Conservation (phyloP, 2,797 vertebrate genomes). For the Gephyroberyx darwinii region DNA sequence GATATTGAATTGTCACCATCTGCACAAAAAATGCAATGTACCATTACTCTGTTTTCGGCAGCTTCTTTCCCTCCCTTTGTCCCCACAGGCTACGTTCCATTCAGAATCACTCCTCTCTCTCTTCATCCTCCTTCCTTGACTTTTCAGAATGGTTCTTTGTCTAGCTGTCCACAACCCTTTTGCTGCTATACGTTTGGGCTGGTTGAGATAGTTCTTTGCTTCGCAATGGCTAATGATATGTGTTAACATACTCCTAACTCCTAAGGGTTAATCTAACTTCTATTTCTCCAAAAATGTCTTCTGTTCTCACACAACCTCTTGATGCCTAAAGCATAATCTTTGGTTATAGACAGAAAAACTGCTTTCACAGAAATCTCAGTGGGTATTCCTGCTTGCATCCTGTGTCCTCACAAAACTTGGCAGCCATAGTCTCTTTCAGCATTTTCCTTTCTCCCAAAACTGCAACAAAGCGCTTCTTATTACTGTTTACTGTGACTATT, state of each 20-base stretch:
- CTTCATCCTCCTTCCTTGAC: constrained; percentile 6
- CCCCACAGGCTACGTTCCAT: constrained; percentile 41
- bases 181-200: constrained; percentile 24
- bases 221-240: constrained; percentile 23
- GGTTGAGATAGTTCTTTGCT: constrained; percentile 40
- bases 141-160: neutral
- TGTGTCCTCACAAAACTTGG: constrained; percentile 37
- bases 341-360: constrained; percentile 35
- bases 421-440: constrained; percentile 25
- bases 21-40: constrained; percentile 39
- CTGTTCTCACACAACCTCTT: constrained; percentile 14
- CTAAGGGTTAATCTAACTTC: constrained; percentile 17
- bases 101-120: constrained; percentile 41
- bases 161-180: constrained; percentile 27
- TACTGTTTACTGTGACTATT: constrained; percentile 16
- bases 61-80: constrained; percentile 49
- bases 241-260: constrained; percentile 5
- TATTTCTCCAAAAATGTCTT: constrained; percentile 10
- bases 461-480: constrained; percentile 26
- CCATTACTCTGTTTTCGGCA: constrained; percentile 28
- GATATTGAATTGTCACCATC: constrained; percentile 20
- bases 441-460: constrained; percentile 31
- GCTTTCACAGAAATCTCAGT: constrained; percentile 22
- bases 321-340: constrained; percentile 18
- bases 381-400: constrained; percentile 52